phyloP scores from a whole-genome alignment of 2,113 vertebrate species.

The Furnarius figulus region DNA sequence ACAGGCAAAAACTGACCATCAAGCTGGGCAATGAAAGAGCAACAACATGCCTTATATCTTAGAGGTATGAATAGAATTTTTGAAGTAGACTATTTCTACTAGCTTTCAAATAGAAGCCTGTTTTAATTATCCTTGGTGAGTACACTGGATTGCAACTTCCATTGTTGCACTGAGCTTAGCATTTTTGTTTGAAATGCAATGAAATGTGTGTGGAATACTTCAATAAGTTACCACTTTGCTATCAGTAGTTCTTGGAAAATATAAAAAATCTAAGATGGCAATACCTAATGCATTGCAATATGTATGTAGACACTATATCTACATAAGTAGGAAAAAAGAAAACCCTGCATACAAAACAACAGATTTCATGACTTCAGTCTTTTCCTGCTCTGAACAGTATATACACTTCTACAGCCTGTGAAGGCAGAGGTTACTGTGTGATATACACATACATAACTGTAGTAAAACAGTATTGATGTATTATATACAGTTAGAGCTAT shows the following conservation, averaged over 20 bases:
- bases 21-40: not conserved
- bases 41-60: not conserved
- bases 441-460: not conserved
- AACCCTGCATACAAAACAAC: conserved; percentile 18
- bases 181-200: not conserved
- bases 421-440: conserved; percentile 25
- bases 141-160: not conserved
- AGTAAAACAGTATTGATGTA: not conserved
- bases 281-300: conserved; percentile 18
- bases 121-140: not conserved
- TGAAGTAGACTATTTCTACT: not conserved
- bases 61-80: not conserved
- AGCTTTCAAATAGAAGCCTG: not conserved
- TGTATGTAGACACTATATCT: not conserved
- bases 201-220: not conserved
- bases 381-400: conserved; percentile 57
- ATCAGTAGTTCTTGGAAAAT: conserved; percentile 18
- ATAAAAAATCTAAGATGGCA: conserved; percentile 18
- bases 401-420: conserved; percentile 22
- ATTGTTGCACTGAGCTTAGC: not conserved
- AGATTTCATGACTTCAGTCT: conserved; percentile 22
- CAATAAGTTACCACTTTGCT: not conserved
- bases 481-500: conserved; percentile 22
- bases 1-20: not conserved
- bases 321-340: conserved; percentile 51